Evolutionary conservation across 2,888 invertebrate genomes (phyloP), one percentile per base, ranked within the genome.

Genomic region (Eupithecia vulgata): DNA sequence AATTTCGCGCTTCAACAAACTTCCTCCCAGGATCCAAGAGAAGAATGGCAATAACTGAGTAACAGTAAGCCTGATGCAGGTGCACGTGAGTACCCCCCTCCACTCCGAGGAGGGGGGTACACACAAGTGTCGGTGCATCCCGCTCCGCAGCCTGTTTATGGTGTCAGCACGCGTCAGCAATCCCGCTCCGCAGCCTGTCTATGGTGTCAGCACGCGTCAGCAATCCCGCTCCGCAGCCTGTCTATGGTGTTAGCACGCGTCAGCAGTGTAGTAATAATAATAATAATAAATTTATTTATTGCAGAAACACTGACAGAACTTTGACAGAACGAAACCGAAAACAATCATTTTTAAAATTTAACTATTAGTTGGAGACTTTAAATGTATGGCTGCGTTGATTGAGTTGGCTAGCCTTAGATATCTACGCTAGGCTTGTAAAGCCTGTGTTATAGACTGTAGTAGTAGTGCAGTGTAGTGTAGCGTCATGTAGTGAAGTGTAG

Each of bases 31-130:
- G 57, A 13, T 57, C 21, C n/a, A 64, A 64, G n/a, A 64, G 37
- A 35, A 64, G 62, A 64, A 64, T 64, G 62, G 4, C 62, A 64
- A 64, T 37, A 64, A 64, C 37, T 64, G 62, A 64, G 37, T 64
- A 37, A 64, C 37, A 35, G 35, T 17, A 35, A 35, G 21, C 62
- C 35, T n/a, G 62, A 25, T 37, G 62, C 62, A 64, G n/a, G 34
- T 30, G 61, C 61, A 61, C 61, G 34, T 61, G 61, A 34, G 61
- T 61, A 61, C 34, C 61, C 34, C 34, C 62, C 62, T n/a, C 37
- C 37, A 0, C n/a, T 17, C 61, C 61, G 8, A 35, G 35, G 37
- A 6, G 61, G 61, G 34, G 61, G 12, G 62, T 10, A 35, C 62
- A 62, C 35, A 62, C 62, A 62, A 62, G 17, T 21, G 21, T 1